These are phyloP conservation scores for Limnephilus lunatus DNA, from an alignment of 2,888 invertebrate genomes.

Conservation along the genomic window DNA sequence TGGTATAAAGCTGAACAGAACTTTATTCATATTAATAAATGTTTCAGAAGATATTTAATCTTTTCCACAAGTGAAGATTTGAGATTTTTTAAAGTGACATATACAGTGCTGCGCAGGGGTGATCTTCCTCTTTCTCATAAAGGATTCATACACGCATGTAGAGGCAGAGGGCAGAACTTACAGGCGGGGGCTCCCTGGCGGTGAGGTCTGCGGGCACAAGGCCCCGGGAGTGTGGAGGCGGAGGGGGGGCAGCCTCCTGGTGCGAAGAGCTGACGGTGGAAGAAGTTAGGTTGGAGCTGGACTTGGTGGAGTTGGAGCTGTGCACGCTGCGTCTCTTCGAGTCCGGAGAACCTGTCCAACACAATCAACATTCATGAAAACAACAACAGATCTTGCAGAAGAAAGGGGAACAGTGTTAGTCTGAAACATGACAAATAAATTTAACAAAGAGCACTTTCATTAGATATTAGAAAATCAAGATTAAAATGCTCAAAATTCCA, in stretches of 20 bases:
- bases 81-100: too few relatives aligned
- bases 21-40: neutral
- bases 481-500: too few relatives aligned
- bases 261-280: constrained; percentile 79
- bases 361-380: neutral
- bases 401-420: too few relatives aligned
- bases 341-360: constrained; percentile 74
- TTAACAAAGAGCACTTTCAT: neutral
- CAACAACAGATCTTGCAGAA: neutral
- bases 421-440: neutral
- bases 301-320: constrained; percentile 87
- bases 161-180: constrained; percentile 34
- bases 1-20: neutral
- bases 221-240: constrained; percentile 58
- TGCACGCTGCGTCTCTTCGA: constrained; percentile 78
- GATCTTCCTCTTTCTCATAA: too few relatives aligned
- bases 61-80: too few relatives aligned
- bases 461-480: too few relatives aligned
- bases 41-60: neutral
- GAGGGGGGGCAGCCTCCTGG: constrained; percentile 67
- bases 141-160: neutral
- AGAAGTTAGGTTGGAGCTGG: constrained; percentile 86
- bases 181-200: constrained; percentile 55
- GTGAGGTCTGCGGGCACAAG: constrained; percentile 29
- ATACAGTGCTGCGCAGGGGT: too few relatives aligned